These are phyloP conservation scores for Gnathochromis pfefferi DNA, from an alignment of 2,113 vertebrate species.

Conservation along the genomic window DNA sequence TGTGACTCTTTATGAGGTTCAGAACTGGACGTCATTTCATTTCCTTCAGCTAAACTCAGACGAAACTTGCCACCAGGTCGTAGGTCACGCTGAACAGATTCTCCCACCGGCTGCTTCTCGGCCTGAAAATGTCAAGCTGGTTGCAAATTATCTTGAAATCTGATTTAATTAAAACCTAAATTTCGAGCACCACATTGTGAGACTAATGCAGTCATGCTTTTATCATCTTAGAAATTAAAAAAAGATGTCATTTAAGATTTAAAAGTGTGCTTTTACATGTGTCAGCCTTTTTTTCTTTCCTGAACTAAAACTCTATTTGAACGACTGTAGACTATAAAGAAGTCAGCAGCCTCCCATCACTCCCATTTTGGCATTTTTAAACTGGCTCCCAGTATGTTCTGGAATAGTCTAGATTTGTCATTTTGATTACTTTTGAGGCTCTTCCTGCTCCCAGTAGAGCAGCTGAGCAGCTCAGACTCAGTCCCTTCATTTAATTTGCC, in stretches of 20 bases:
- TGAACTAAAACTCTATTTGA: not conserved
- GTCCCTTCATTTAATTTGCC: not conserved
- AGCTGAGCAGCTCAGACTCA: not conserved
- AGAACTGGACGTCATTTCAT: not conserved
- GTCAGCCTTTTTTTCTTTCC: not conserved
- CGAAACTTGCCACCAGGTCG: not conserved
- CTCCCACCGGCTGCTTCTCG: not conserved
- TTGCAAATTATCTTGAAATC: not conserved
- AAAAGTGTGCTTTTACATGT: not conserved
- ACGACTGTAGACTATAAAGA: not conserved
- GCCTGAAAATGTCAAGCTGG: not conserved
- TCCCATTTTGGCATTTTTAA: not conserved
- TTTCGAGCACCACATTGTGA: not conserved
- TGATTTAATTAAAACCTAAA: not conserved
- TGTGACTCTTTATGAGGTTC: not conserved
- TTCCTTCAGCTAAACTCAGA: not conserved
- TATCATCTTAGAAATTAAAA: not conserved
- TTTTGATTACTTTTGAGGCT: not conserved
- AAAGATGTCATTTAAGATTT: not conserved
- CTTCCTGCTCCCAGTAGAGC: not conserved
- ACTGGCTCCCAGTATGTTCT: not conserved
- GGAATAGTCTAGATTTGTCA: not conserved
- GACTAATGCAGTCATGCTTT: not conserved
- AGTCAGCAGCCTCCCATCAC: not conserved
- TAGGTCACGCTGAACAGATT: not conserved